phyloP scores from a whole-genome alignment of 2,113 vertebrate genomes.

The Trichomycterus rosablanca region DNA sequence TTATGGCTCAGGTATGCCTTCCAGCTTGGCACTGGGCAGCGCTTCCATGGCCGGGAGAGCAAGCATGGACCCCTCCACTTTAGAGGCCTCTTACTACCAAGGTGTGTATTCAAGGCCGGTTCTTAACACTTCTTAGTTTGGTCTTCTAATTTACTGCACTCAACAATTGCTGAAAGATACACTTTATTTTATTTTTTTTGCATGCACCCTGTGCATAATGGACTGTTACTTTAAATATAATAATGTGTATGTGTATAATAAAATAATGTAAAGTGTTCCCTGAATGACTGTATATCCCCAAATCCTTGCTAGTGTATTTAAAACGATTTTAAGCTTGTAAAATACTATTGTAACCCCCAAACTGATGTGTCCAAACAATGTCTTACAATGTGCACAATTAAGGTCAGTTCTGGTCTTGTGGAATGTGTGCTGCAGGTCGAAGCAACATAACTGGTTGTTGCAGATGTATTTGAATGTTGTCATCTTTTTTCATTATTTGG shows the following conservation, averaged over 20 bases:
- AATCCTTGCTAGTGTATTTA: slow-evolving; percentile 59
- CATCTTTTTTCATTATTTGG: slow-evolving; percentile 45
- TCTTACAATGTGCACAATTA: slow-evolving; percentile 74
- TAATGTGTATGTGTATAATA: slow-evolving; percentile 57
- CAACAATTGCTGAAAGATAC: slow-evolving; percentile 49
- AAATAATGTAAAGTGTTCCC: slow-evolving; percentile 58
- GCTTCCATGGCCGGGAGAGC: slow-evolving; percentile 75
- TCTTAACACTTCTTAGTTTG: slow-evolving; percentile 90
- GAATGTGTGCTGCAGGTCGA: slow-evolving; percentile 43
- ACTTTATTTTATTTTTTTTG: slow-evolving; percentile 56
- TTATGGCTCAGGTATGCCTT: slow-evolving; percentile 74
- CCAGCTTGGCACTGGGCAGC: slow-evolving; percentile 73
- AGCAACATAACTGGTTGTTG: slow-evolving; percentile 41
- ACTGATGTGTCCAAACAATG: slow-evolving; percentile 63
- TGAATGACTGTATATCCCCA: slow-evolving; percentile 57
- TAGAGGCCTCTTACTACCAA: slow-evolving; percentile 97
- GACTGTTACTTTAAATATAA: slow-evolving; percentile 84
- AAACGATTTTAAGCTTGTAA: slow-evolving; percentile 65
- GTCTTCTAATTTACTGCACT: slow-evolving; percentile 43
- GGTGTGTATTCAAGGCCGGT: slow-evolving; percentile 96
- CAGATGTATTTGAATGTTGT: slow-evolving; percentile 53
- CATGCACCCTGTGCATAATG: slow-evolving; percentile 65
- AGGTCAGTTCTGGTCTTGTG: slow-evolving; percentile 47
- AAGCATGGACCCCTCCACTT: slow-evolving; percentile 81
- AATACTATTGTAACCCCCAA: slow-evolving; percentile 66